Evolutionary conservation across 1,140 invertebrate species (phyloP), one percentile per base, ranked within the genome.

Genomic region (Bilobella aurantiaca): DNA sequence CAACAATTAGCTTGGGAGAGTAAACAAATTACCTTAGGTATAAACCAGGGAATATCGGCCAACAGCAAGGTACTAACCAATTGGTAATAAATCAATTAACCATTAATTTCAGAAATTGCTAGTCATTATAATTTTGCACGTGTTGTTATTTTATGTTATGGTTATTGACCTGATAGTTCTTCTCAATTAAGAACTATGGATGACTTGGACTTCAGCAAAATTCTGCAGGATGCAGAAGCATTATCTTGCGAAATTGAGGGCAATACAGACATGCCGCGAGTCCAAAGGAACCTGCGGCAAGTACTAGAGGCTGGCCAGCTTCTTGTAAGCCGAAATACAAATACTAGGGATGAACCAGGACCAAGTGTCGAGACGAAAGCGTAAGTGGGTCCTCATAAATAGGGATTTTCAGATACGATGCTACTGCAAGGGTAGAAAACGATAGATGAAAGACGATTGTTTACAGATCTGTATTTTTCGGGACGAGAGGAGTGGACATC

Each of bases 271-370:
- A 75, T 91, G 58, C 89, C 89, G 3, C 84, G 91, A 77, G 89
- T 96, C 8, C 90, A 96, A 73, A 82, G 93, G 69, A 95, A 93
- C 74, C 78, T 96, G 28, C 84, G 87, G 42, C 93, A 97, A 81
- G 89, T 96, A 31, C 79, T 93, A 31, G 91, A 96, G 78, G 91
- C 90, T 32, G 93, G 93, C 0, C 87, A 93, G 73, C 89, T 94
- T 76, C 77, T 97, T 8, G 91, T 91, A 81, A 85, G 88, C 0
- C 82, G 88, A 75, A 87, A 92, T 25, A 88, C 89, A 75, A 87
- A 92, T 25, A 88, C 89, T 21, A 88, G 89, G 75, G 86, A 86
- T 61, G 86, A 87, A 34, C 49, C 66, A 8, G 75, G 76, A 60
- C 77, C 81, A 63, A 84, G 87, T 29, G 89, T 90, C 72, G 91